Evolutionary conservation across 2,113 vertebrate genomes (phyloP).

Genomic region (Clupea harengus): DNA sequence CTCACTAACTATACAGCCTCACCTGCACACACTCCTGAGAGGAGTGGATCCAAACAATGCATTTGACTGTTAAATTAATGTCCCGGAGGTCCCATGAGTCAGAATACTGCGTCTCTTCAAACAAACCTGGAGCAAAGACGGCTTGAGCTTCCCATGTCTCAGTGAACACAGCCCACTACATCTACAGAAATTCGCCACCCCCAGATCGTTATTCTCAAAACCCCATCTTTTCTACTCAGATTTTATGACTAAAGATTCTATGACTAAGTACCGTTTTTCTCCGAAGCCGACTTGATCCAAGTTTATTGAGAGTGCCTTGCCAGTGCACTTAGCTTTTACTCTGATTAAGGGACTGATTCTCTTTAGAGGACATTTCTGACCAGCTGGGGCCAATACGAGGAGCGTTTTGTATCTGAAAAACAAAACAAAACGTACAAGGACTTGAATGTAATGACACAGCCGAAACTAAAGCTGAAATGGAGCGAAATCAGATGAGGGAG

Average conservation of each 20-base stretch:
- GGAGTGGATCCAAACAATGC: not conserved
- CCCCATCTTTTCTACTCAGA: not conserved
- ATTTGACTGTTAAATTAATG: not conserved
- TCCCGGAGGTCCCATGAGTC: not conserved
- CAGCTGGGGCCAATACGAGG: not conserved
- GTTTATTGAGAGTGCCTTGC: not conserved
- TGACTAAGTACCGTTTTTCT: not conserved
- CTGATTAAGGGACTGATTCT: conserved; percentile 13
- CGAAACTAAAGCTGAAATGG: not conserved
- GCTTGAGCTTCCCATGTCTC: not conserved
- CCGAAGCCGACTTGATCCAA: conserved; percentile 8
- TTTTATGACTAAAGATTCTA: not conserved
- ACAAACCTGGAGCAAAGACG: not conserved
- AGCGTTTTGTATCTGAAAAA: not conserved
- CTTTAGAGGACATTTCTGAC: not conserved
- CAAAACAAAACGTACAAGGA: not conserved
- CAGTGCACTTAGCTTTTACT: conserved; percentile 28
- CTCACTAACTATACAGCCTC: not conserved
- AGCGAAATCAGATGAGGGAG: conserved; percentile 17
- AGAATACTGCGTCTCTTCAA: not conserved
- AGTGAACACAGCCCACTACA: not conserved
- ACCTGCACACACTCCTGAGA: not conserved
- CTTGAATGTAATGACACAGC: not conserved
- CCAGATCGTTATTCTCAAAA: not conserved
- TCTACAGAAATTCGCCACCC: not conserved